These are phyloP conservation scores for Clavelina lepadiformis DNA, from an alignment of 23 tunicate species.

Conservation along the genomic window DNA sequence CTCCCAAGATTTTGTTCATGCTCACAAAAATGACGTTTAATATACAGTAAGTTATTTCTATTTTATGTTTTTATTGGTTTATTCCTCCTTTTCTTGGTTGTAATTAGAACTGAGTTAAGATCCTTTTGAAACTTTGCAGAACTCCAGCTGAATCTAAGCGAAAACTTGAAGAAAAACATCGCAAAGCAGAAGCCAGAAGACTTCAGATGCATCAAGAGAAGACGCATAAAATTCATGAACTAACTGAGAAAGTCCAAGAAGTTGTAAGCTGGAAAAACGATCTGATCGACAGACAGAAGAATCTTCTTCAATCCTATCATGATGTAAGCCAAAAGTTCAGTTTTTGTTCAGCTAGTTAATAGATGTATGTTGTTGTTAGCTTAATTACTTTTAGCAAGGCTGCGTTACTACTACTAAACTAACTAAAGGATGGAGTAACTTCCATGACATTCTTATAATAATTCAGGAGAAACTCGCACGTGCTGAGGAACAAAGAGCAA, in stretches of 20 bases:
- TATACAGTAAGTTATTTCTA: no score
- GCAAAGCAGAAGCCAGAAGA: conserved; percentile 71
- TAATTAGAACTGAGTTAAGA: background rate
- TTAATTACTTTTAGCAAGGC: no score
- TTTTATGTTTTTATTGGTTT: no score
- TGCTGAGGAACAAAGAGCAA: conserved; percentile 85
- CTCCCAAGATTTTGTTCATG: no score
- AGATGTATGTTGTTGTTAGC: no score
- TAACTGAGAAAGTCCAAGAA: conserved; percentile 83
- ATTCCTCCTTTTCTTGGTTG: background rate
- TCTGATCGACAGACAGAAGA: conserved; percentile 45
- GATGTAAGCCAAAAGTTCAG: conserved; percentile 36
- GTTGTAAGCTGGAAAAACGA: conserved; percentile 81
- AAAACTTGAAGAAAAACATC: conserved; percentile 89
- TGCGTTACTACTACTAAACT: no score
- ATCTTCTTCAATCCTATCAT: conserved; percentile 64
- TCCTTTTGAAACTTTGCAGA: conserved; percentile 12
- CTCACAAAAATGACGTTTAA: no score
- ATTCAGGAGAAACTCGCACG: conserved; percentile 90
- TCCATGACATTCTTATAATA: background rate
- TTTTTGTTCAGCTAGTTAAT: no score
- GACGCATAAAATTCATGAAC: conserved; percentile 73
- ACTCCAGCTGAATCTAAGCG: conserved; percentile 94
- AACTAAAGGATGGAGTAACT: no score
- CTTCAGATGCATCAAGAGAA: conserved; percentile 80